Percentiles rank a stretch among this genome's conserved stretches.
Conservation (phyloP, 2,113 vertebrate species). For the Sardina pilchardus region DNA sequence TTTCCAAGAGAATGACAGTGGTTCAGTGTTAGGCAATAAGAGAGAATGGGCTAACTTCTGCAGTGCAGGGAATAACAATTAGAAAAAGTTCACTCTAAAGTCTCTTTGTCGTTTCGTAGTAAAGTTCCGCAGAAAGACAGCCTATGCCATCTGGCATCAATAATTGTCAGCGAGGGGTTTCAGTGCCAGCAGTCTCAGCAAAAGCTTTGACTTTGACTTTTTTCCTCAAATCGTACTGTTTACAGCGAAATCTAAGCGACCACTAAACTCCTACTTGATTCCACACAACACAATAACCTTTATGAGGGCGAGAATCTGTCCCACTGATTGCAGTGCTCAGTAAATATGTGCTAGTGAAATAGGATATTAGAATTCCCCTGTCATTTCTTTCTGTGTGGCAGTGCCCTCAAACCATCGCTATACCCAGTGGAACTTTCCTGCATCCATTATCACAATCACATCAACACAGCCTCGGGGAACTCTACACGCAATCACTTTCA, state of each 20-base stretch:
- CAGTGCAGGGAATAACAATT: background rate
- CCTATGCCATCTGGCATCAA: background rate
- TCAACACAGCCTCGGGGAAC: background rate
- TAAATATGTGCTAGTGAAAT: background rate
- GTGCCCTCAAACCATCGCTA: background rate
- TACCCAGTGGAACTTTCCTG: background rate
- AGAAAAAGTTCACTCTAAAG: background rate
- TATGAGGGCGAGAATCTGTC: background rate
- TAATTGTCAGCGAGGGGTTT: slow-evolving; percentile 33
- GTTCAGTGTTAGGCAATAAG: background rate
- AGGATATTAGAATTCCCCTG: background rate
- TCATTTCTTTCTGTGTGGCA: background rate
- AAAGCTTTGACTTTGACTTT: slow-evolving; percentile 5
- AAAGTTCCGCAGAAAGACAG: background rate
- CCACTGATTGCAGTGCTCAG: background rate
- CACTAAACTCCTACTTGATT: background rate
- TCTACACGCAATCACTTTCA: background rate
- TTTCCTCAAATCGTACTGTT: background rate
- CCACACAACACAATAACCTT: background rate
- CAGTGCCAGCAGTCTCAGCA: slow-evolving; percentile 37
- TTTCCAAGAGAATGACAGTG: background rate
- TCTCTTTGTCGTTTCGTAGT: background rate
- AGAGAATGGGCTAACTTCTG: background rate
- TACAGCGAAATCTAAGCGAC: background rate
- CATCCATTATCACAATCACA: slow-evolving; percentile 2